Evolutionary conservation across 1,140 invertebrate genomes (phyloP), one percentile per base, ranked within the genome.

Genomic region (Rhysida immarginata): DNA sequence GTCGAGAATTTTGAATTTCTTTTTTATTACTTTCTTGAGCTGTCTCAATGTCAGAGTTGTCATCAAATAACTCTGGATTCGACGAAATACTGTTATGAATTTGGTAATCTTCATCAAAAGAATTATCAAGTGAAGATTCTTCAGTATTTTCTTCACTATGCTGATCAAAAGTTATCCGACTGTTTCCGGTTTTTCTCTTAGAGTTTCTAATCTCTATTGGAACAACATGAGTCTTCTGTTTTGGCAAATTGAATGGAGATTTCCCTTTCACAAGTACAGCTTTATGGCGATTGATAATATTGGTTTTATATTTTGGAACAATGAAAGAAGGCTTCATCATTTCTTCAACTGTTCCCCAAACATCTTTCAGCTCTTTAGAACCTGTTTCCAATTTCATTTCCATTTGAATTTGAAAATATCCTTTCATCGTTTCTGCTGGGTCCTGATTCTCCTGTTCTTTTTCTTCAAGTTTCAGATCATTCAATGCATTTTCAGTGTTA

Each of bases 241-340:
- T 46, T 5, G 44, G 16, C 43, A 41, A 11, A 41, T 16, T 54
- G 18, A 55, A 55, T 26, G 54, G 54, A 23, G 26, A 46, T n/a
- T 45, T 44, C 21, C 43, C 24, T 18, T 44, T 26, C 24, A 26
- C 14, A 20, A 55, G 3, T 2, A 43, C 23, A 11, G 46, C 26
- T 55, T 26, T 26, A 5, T 46, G 44, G 5, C 44, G 44, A 16
- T 20, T 16, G 21, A 20, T 46, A 5, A 8, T 20, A 46, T 23
- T 46, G 8, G n/a, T 26, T 18, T 48, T 45, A 5, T 23, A 26
- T 29, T 55, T 55, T 27, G 54, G 54, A n/a, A 55, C 54, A 48
- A 55, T 55, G 21, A 55, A 55, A 14, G 42, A 55, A 20, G 54
- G 54, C 35, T 55, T 55, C 16, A 3, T 5, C 24, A 41, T 16